Evolutionary conservation across 2,888 invertebrate species (phyloP).

Genomic region (Hymenopus coronatus): DNA sequence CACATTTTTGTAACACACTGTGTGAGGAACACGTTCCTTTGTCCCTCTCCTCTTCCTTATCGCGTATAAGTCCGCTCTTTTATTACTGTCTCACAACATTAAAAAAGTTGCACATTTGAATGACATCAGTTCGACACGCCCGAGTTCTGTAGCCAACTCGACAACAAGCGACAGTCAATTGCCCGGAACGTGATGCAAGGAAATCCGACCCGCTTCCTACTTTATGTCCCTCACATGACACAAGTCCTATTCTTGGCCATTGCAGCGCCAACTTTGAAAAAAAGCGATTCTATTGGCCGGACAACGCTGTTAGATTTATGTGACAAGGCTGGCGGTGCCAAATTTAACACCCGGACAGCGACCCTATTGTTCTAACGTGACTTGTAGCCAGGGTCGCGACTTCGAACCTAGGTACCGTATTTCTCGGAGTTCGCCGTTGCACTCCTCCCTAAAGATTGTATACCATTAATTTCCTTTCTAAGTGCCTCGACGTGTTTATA

Average conservation of each 20-base stretch:
- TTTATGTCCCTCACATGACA: not conserved
- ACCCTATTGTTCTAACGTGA: not conserved
- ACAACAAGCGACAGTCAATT: not conserved
- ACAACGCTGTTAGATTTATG: not conserved
- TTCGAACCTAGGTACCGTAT: not conserved
- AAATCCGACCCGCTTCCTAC: not conserved
- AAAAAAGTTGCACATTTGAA: too few species aligned
- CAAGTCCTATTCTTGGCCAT: not conserved
- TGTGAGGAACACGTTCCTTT: too few species aligned
- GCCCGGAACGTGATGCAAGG: not conserved
- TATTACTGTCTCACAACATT: too few species aligned
- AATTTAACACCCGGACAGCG: not conserved
- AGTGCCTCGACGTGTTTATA: too few species aligned
- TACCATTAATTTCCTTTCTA: too few species aligned
- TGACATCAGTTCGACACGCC: too few species aligned
- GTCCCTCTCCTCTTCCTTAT: too few species aligned
- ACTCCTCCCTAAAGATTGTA: too few species aligned
- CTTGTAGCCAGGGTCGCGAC: not conserved
- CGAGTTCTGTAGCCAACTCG: too few species aligned
- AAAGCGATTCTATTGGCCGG: not conserved
- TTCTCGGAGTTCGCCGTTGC: not conserved
- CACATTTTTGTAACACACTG: too few species aligned
- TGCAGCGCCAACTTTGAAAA: not conserved
- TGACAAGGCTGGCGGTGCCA: not conserved
- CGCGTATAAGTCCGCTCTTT: too few species aligned